These are phyloP conservation scores for Eurytoma adleriae DNA, from an alignment of 2,888 invertebrate species.

Conservation along the genomic window DNA sequence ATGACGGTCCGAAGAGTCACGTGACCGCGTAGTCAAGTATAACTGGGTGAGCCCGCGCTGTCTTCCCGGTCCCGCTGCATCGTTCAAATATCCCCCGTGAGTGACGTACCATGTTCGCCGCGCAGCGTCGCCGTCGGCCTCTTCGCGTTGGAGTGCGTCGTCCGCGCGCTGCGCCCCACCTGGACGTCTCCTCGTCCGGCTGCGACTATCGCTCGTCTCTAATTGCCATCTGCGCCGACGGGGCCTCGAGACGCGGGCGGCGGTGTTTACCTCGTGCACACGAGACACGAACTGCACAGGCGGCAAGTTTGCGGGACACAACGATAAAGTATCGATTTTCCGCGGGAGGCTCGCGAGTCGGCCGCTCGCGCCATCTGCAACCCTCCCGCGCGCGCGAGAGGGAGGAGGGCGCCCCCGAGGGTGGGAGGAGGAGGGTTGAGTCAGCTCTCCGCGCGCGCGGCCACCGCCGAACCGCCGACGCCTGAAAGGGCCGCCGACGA, in stretches of 20 bases:
- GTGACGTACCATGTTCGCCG: constrained; percentile 35
- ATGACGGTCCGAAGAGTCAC: no score
- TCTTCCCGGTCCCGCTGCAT: background rate
- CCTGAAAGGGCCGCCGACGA: constrained; percentile 7
- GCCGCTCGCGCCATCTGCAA: constrained; percentile 47
- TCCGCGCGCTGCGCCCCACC: no score
- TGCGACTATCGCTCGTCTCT: constrained; percentile 69
- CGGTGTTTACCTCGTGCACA: constrained; percentile 74
- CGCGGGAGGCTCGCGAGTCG: background rate
- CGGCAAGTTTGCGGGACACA: constrained; percentile 66
- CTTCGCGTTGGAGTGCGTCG: background rate
- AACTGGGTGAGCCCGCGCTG: background rate
- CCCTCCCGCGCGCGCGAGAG: background rate
- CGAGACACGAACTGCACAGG: constrained; percentile 72
- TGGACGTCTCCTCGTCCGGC: no score
- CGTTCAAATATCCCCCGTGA: background rate
- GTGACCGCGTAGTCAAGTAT: constrained; percentile 6
- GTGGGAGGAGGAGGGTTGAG: constrained; percentile 1
- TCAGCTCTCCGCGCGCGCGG: background rate
- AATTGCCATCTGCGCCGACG: constrained; percentile 60
- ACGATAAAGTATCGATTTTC: constrained; percentile 75
- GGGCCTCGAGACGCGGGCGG: constrained; percentile 48
- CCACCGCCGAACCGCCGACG: no score
- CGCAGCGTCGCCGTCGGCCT: background rate
- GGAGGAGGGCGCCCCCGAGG: background rate